Evolutionary conservation across 2,113 vertebrate species (phyloP).

Genomic region (Takifugu bimaculatus): DNA sequence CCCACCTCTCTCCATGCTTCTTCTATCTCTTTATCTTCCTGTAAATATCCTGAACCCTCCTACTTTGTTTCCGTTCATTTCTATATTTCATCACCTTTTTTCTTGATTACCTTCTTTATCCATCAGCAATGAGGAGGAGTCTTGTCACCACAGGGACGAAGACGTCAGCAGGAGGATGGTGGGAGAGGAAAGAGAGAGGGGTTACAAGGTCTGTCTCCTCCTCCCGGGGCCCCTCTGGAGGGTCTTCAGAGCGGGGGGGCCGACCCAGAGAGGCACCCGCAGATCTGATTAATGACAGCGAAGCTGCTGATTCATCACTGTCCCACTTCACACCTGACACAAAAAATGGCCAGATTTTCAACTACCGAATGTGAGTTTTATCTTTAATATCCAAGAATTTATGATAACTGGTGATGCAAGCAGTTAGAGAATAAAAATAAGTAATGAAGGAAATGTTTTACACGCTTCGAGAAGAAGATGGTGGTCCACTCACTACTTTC

Average conservation of each 20-base stretch:
- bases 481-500: conserved; percentile 4
- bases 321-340: conserved; percentile 43
- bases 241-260: conserved; percentile 19
- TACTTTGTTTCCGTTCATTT: background rate
- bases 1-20: conserved; percentile 16
- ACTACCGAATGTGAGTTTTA: conserved; percentile 18
- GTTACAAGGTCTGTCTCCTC: conserved; percentile 5
- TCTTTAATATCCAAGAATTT: conserved; percentile 31
- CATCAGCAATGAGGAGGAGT: conserved; percentile 19
- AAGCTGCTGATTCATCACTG: conserved; percentile 59
- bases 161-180: conserved; percentile 19
- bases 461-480: no score
- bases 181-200: background rate
- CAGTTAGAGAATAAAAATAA: background rate
- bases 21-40: background rate
- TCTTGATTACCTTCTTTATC: conserved; percentile 16
- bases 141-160: conserved; percentile 19
- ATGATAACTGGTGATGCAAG: conserved; percentile 23
- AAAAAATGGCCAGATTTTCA: conserved; percentile 14
- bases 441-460: no score
- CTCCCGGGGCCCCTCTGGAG: conserved; percentile 9
- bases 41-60: background rate
- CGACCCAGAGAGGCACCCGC: conserved; percentile 3
- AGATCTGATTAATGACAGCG: conserved; percentile 63
- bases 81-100: background rate